A percentile compares a stretch with the other conserved stretches of the same genome.
phyloP scores from a whole-genome alignment of 2,888 invertebrate species.

The Lottia gigantea region DNA sequence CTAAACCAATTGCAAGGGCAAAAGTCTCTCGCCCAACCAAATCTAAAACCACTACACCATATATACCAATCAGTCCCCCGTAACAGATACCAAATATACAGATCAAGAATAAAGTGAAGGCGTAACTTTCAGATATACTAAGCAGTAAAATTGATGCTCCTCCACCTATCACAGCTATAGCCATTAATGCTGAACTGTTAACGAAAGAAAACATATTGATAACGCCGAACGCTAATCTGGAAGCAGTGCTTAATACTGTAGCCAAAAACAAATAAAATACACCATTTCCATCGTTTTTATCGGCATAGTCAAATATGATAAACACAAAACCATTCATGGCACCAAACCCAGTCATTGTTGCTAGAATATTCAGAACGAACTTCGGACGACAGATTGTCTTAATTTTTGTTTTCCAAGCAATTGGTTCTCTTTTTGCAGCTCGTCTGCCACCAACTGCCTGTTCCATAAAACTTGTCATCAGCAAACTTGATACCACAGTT shows the following conservation, averaged over 20 bases:
- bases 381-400: background rate
- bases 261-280: background rate
- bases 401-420: background rate
- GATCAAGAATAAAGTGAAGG: background rate
- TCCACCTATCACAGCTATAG: background rate
- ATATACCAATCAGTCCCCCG: background rate
- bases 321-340: background rate
- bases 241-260: background rate
- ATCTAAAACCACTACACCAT: background rate
- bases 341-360: background rate
- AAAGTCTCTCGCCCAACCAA: background rate
- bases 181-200: background rate
- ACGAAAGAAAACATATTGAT: background rate
- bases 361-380: background rate
- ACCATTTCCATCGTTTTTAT: background rate
- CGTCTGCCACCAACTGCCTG: background rate
- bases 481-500: background rate
- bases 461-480: slow-evolving; percentile 2
- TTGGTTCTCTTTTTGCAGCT: background rate
- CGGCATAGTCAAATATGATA: slow-evolving; percentile 1
- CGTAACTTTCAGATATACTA: background rate
- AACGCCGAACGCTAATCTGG: background rate
- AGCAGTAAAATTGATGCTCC: background rate
- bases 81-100: background rate
- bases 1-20: background rate